A percentile compares a stretch with the other conserved stretches of the same genome.
phyloP scores from a whole-genome alignment of 2,113 vertebrate genomes.

The Sturnira hondurensis region DNA sequence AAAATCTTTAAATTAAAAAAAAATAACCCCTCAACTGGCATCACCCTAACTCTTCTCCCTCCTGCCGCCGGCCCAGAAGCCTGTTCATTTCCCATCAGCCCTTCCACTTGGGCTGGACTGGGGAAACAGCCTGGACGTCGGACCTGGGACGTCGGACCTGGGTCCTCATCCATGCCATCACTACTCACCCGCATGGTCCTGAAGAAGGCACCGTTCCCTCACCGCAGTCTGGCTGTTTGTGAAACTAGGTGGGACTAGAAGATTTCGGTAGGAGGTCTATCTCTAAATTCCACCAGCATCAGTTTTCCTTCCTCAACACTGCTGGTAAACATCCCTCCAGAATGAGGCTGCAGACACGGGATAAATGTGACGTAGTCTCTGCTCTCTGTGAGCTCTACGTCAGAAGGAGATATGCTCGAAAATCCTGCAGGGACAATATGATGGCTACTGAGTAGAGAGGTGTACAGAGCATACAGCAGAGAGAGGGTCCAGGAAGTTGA shows the following conservation, averaged over 20 bases:
- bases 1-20: no score
- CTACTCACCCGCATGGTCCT: not conserved
- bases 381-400: not conserved
- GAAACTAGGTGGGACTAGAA: not conserved
- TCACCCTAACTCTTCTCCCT: not conserved
- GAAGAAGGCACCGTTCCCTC: not conserved
- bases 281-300: not conserved
- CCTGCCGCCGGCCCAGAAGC: not conserved
- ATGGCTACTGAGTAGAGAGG: not conserved
- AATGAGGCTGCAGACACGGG: not conserved
- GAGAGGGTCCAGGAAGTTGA: not conserved
- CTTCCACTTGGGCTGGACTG: not conserved
- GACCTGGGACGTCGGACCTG: not conserved
- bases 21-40: no score
- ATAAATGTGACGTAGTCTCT: not conserved
- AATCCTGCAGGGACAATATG: not conserved
- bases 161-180: not conserved
- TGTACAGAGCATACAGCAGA: not conserved
- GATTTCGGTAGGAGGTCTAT: not conserved
- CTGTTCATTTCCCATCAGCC: not conserved
- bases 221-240: not conserved
- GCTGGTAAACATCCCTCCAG: not conserved
- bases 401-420: not conserved
- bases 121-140: not conserved
- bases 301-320: not conserved